Conservation (phyloP, 2,888 invertebrate species). For the Odontocerum albicorne region DNA sequence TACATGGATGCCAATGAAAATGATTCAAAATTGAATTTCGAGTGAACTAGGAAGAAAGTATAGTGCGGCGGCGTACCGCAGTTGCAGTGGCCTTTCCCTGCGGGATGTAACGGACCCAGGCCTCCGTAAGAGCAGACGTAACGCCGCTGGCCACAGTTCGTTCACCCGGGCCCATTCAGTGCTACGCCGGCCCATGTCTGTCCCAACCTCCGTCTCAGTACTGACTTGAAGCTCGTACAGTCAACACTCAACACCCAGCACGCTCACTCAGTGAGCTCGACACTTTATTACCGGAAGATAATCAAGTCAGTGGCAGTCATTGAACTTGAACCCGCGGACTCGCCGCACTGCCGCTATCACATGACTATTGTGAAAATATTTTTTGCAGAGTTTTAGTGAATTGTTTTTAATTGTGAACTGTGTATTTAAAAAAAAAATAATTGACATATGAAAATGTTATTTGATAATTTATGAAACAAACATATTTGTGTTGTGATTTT, state of each 20-base stretch:
- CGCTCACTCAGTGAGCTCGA: constrained; percentile 5
- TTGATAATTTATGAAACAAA: too few species aligned
- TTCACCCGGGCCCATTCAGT: constrained; percentile 33
- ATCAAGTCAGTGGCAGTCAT: constrained; percentile 21
- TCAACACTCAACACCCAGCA: not conserved
- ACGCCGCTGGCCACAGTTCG: constrained; percentile 32
- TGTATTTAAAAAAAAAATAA: too few species aligned
- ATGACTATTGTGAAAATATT: constrained; percentile 8
- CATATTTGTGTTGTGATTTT: too few species aligned
- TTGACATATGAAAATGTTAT: too few species aligned
- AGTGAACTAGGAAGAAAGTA: not conserved
- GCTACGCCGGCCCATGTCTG: constrained; percentile 6
- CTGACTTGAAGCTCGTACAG: constrained; percentile 1
- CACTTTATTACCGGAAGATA: constrained; percentile 30
- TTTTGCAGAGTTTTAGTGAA: too few species aligned
- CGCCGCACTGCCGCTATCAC: constrained; percentile 6
- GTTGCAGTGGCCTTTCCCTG: not conserved
- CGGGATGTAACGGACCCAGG: constrained; percentile 33
- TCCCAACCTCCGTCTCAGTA: constrained; percentile 8
- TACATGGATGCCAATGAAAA: not conserved
- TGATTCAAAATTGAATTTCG: not conserved
- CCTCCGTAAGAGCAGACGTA: constrained; percentile 31
- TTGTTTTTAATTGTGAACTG: too few species aligned
- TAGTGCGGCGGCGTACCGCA: not conserved
- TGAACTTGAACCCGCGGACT: constrained; percentile 29